Percentiles rank a stretch among this genome's conserved stretches.
These are phyloP conservation scores for Sycophaga agraensis DNA, from an alignment of 1,140 invertebrate genomes.

Conservation along the genomic window DNA sequence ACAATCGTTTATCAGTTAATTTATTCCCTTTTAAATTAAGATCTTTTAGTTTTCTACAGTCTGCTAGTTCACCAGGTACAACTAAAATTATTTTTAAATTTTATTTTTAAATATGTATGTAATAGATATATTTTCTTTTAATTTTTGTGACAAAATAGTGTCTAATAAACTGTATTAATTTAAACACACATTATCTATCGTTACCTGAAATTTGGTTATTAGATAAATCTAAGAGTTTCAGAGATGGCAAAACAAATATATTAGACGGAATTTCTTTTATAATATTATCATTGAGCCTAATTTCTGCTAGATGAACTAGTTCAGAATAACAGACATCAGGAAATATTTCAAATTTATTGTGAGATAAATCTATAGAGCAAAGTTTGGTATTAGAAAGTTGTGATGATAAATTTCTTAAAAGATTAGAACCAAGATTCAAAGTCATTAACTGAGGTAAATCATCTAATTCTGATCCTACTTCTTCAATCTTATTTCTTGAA, in stretches of 20 bases:
- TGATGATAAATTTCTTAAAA: slow-evolving; percentile 64
- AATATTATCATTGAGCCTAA: slow-evolving; percentile 68
- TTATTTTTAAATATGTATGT: not conserved
- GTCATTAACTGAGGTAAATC: slow-evolving; percentile 66
- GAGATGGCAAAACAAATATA: slow-evolving; percentile 60
- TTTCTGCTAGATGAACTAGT: slow-evolving; percentile 66
- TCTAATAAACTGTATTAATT: not conserved
- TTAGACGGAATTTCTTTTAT: slow-evolving; percentile 65
- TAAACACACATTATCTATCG: not conserved
- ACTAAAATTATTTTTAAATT: slow-evolving; percentile 27
- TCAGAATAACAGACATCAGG: slow-evolving; percentile 65
- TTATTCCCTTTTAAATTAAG: slow-evolving; percentile 72
- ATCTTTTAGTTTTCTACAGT: slow-evolving; percentile 53
- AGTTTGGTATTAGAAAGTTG: slow-evolving; percentile 61
- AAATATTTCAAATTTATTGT: slow-evolving; percentile 68
- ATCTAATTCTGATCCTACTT: slow-evolving; percentile 63
- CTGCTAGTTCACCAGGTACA: slow-evolving; percentile 44
- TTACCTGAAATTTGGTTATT: slow-evolving; percentile 71
- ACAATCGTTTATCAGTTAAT: slow-evolving; percentile 69
- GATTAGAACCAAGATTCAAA: slow-evolving; percentile 71
- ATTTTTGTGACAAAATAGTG: not conserved
- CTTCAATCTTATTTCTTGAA: slow-evolving; percentile 64
- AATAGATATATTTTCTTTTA: not conserved
- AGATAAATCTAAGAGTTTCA: slow-evolving; percentile 72
- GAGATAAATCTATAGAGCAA: slow-evolving; percentile 66